phyloP scores from a whole-genome alignment of 2,888 invertebrate genomes.

The Rhyacophila evoluta region DNA sequence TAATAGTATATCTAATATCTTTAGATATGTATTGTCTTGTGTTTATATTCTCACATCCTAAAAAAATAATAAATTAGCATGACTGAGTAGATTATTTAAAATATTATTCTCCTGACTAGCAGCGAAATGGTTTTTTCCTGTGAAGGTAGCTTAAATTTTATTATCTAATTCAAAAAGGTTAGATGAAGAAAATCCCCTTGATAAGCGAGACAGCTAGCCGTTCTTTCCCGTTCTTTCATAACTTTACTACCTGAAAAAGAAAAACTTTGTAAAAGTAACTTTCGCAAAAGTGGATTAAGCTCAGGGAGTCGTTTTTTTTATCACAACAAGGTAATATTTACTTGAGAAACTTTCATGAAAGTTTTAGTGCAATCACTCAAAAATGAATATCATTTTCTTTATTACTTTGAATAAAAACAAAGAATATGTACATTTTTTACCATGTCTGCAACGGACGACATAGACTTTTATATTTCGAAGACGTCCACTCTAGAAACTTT shows the following conservation, averaged over 20 bases:
- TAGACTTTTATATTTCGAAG: no score
- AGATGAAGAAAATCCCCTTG: not conserved
- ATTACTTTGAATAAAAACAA: not conserved
- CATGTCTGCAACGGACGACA: no score
- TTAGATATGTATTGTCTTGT: no score
- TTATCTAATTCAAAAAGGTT: not conserved
- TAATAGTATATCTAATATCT: no score
- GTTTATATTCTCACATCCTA: no score
- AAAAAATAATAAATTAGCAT: no score
- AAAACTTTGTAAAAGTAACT: not conserved
- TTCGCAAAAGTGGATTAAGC: slow-evolving; percentile 2
- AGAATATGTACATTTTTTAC: no score
- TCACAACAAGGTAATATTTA: not conserved
- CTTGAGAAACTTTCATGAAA: not conserved
- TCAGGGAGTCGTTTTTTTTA: not conserved
- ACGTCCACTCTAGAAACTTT: no score
- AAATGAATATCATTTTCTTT: not conserved
- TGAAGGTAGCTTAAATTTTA: not conserved
- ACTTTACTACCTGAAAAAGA: not conserved
- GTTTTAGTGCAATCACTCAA: not conserved
- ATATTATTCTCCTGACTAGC: no score
- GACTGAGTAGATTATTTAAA: no score
- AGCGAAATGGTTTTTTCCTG: not conserved
- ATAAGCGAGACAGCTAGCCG: not conserved
- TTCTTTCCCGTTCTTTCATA: not conserved